A percentile compares a stretch with the other conserved stretches of the same genome.
Conservation (phyloP, 2,113 vertebrate genomes). For the Numenius arquata region DNA sequence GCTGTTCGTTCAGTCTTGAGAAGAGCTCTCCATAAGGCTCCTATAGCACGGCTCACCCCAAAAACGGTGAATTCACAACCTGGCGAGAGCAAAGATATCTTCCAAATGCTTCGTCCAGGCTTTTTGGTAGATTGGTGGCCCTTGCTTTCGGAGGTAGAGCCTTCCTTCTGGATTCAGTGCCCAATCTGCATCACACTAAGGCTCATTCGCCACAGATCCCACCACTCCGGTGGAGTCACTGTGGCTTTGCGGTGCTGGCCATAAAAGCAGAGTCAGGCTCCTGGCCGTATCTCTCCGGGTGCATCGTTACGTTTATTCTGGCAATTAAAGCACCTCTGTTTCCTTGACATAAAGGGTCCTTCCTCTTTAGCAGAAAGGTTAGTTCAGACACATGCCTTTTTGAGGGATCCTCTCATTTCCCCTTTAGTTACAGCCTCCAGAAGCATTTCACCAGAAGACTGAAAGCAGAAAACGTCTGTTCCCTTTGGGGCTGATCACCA, state of each 20-base stretch:
- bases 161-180: not conserved
- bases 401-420: not conserved
- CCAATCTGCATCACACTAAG: not conserved
- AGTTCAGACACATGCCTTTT: not conserved
- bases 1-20: not conserved
- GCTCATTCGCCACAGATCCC: not conserved
- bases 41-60: not conserved
- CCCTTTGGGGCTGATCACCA: not conserved
- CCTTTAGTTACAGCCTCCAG: not conserved
- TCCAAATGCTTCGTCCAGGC: not conserved
- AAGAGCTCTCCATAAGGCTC: not conserved
- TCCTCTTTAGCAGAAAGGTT: not conserved
- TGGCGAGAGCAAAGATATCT: not conserved
- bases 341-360: not conserved
- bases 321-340: slow-evolving; percentile 43
- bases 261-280: not conserved
- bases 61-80: not conserved
- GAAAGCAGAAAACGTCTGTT: not conserved
- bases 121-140: not conserved
- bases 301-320: not conserved
- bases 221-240: not conserved
- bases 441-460: not conserved
- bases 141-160: not conserved
- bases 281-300: not conserved
- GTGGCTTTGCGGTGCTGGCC: not conserved